phyloP scores from a whole-genome alignment of 2,888 invertebrate genomes.

The Andrena flavipes region DNA sequence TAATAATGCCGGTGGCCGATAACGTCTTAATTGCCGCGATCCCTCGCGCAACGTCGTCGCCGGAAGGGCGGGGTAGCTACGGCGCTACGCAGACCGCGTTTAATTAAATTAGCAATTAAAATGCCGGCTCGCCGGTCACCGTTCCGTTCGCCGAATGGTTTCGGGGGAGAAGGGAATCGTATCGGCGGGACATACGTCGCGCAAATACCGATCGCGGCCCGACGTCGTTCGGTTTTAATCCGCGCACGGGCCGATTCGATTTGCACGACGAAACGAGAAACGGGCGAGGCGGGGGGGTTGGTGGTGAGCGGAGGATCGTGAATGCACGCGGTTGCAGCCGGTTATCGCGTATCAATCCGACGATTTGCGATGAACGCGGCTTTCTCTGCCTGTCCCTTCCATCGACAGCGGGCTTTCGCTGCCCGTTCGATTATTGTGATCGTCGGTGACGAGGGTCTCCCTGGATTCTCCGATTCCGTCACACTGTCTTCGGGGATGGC shows the following conservation, averaged over 20 bases:
- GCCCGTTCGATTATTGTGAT: constrained; percentile 19
- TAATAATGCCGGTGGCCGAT: constrained; percentile 79
- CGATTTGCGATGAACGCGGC: constrained; percentile 44
- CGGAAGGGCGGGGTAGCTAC: constrained; percentile 27
- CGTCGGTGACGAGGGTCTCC: not conserved
- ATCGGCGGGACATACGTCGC: constrained; percentile 46
- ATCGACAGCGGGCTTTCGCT: constrained; percentile 8
- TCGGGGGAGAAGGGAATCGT: constrained; percentile 22
- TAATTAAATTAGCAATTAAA: constrained; percentile 84
- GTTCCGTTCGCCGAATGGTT: constrained; percentile 48
- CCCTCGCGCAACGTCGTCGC: constrained; percentile 40
- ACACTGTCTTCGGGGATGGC: not conserved
- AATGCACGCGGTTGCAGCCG: constrained; percentile 24
- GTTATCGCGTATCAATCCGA: constrained; percentile 56
- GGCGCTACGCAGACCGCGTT: constrained; percentile 65
- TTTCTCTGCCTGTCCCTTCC: constrained; percentile 6
- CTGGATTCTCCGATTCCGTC: not conserved
- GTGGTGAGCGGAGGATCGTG: not conserved
- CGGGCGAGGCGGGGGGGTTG: not conserved
- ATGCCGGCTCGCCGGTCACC: constrained; percentile 73
- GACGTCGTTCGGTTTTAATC: constrained; percentile 58
- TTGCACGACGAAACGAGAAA: constrained; percentile 41
- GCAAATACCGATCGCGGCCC: constrained; percentile 14
- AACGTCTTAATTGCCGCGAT: constrained; percentile 82
- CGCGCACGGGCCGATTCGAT: constrained; percentile 52